These are phyloP conservation scores for Pristis pectinata DNA, from an alignment of 2,797 vertebrate genomes.

Conservation along the genomic window DNA sequence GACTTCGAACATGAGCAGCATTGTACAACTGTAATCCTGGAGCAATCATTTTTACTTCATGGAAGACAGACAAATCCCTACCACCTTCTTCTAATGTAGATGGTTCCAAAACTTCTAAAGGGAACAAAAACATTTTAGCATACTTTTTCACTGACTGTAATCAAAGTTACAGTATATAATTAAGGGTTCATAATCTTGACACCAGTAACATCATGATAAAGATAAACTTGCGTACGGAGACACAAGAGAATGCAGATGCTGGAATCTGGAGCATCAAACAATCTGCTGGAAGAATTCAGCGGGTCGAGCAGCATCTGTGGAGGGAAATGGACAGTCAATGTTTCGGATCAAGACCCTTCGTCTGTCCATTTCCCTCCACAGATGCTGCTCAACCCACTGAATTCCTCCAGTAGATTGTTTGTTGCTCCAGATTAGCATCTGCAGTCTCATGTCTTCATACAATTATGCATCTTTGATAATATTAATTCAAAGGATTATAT, in stretches of 20 bases:
- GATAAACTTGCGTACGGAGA: neutral
- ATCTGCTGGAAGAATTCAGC: too few relatives aligned
- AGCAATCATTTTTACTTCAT: slow-evolving; percentile 66
- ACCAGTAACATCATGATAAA: neutral
- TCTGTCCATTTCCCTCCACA: too few relatives aligned
- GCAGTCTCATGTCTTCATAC: too few relatives aligned
- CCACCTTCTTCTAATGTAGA: slow-evolving; percentile 52
- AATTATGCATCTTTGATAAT: neutral
- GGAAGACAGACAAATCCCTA: slow-evolving; percentile 64
- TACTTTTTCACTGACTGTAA: neutral
- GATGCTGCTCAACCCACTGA: too few relatives aligned
- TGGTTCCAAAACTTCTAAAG: slow-evolving; percentile 48
- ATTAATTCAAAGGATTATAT: neutral
- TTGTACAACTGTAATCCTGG: slow-evolving; percentile 80
- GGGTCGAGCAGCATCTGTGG: too few relatives aligned
- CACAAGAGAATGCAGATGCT: too few relatives aligned
- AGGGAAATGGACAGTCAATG: too few relatives aligned
- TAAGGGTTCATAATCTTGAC: neutral
- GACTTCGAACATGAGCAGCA: slow-evolving; percentile 79
- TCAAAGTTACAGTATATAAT: neutral
- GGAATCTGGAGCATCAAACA: too few relatives aligned
- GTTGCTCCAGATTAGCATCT: too few relatives aligned
- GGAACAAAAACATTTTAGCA: neutral
- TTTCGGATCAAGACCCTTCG: too few relatives aligned
- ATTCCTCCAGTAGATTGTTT: too few relatives aligned